phyloP scores from a whole-genome alignment of 2,888 invertebrate genomes.

The Epinotia brunnichana region DNA sequence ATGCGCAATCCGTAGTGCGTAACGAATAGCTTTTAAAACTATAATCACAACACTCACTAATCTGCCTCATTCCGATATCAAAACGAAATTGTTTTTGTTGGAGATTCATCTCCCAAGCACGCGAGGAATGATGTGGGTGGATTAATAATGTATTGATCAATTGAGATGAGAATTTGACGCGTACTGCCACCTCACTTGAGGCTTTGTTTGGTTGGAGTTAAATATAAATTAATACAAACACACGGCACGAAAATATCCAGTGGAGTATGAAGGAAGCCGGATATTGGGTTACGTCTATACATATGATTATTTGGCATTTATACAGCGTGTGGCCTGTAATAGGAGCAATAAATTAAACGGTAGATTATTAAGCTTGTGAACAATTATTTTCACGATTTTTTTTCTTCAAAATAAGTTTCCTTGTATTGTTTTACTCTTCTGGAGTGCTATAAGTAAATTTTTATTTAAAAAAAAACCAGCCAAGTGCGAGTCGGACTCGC shows the following conservation, averaged over 20 bases:
- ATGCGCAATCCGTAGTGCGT: background rate
- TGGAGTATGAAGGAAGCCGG: background rate
- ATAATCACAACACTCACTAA: background rate
- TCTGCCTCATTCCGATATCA: slow-evolving; percentile 4
- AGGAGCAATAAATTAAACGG: too few species aligned
- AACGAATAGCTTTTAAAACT: background rate
- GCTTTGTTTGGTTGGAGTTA: slow-evolving; percentile 15
- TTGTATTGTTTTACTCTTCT: too few species aligned
- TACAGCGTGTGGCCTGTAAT: too few species aligned
- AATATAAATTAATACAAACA: slow-evolving; percentile 17
- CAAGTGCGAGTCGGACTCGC: too few species aligned
- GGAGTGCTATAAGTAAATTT: too few species aligned
- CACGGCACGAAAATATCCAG: slow-evolving; percentile 1
- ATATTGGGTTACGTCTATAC: background rate
- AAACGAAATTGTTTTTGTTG: background rate
- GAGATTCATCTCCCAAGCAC: slow-evolving; percentile 23
- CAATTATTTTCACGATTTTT: too few species aligned
- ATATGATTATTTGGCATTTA: background rate
- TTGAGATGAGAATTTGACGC: slow-evolving; percentile 23
- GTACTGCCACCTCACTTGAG: slow-evolving; percentile 7
- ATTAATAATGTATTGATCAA: slow-evolving; percentile 25
- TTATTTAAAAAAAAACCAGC: too few species aligned
- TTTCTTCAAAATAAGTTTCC: too few species aligned
- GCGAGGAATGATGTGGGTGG: slow-evolving; percentile 18
- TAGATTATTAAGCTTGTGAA: too few species aligned